Evolutionary conservation across 2,888 invertebrate species (phyloP).

Genomic region (Chymomyza fuscimana): DNA sequence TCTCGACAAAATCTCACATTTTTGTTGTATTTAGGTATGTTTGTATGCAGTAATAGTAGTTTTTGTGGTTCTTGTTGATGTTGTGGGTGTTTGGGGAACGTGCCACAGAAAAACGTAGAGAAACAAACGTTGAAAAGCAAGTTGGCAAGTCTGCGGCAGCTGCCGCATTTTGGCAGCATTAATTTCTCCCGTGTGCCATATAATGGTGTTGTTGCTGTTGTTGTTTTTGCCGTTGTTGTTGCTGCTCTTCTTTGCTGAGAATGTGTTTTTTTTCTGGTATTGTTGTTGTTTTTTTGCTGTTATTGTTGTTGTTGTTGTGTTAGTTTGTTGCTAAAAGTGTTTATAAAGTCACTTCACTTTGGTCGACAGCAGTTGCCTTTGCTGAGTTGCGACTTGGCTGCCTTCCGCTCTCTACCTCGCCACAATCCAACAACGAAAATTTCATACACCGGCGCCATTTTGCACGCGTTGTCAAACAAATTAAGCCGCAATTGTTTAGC

Average conservation of each 20-base stretch:
- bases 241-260: background rate
- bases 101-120: constrained; percentile 30
- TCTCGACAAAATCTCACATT: too few species aligned
- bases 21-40: background rate
- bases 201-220: constrained; percentile 34
- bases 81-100: constrained; percentile 61
- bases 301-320: constrained; percentile 14
- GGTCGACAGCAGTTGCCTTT: constrained; percentile 41
- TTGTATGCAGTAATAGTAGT: constrained; percentile 9
- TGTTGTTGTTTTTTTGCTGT: constrained; percentile 12
- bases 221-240: constrained; percentile 1
- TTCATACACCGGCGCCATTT: constrained; percentile 15
- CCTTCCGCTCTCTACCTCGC: background rate
- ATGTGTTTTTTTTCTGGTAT: background rate
- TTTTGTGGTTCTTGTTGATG: constrained; percentile 35
- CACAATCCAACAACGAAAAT: background rate
- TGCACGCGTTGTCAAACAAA: constrained; percentile 54
- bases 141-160: constrained; percentile 23
- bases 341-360: constrained; percentile 57
- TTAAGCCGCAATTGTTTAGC: constrained; percentile 51
- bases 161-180: constrained; percentile 65
- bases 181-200: constrained; percentile 68
- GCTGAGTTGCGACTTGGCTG: constrained; percentile 34
- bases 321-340: constrained; percentile 44
- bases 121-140: constrained; percentile 2